Percentiles rank a stretch among this genome's conserved stretches.
Evolutionary conservation across 1,140 invertebrate species (phyloP).

Genomic region (Drosophila subpulchrella): DNA sequence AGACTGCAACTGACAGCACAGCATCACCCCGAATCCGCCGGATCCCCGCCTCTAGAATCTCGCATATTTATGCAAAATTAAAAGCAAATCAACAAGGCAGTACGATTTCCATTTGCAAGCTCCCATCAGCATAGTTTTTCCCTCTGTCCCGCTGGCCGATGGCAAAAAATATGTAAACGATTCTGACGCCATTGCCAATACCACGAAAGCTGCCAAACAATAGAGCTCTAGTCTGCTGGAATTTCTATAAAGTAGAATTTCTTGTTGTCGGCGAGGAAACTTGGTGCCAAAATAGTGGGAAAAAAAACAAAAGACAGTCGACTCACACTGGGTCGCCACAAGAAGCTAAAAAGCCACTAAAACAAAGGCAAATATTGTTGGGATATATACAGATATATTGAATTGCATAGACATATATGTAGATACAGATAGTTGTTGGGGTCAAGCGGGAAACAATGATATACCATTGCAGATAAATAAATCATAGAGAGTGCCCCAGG

Average conservation of each 20-base stretch:
- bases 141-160: not conserved
- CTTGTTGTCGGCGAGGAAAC: conserved; percentile 36
- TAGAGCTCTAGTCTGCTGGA: conserved; percentile 64
- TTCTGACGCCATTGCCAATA: conserved; percentile 60
- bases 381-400: conserved; percentile 38
- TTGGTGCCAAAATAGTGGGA: conserved; percentile 60
- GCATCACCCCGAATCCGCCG: conserved; percentile 8
- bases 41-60: conserved; percentile 18
- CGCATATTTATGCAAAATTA: conserved; percentile 80
- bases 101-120: conserved; percentile 44
- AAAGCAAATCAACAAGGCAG: conserved; percentile 75
- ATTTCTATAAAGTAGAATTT: conserved; percentile 64
- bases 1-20: conserved; percentile 66
- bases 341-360: conserved; percentile 10
- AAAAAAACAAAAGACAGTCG: conserved; percentile 54
- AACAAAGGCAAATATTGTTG: conserved; percentile 64
- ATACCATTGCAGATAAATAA: conserved; percentile 30
- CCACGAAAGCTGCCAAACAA: conserved; percentile 58
- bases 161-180: conserved; percentile 59
- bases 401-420: conserved; percentile 31
- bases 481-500: conserved; percentile 21
- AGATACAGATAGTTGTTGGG: conserved; percentile 4
- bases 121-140: conserved; percentile 60
- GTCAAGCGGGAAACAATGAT: conserved; percentile 13
- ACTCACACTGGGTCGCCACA: conserved; percentile 18